These are phyloP conservation scores for Sorex araneus DNA, from an alignment of 2,113 vertebrate species.

Conservation along the genomic window DNA sequence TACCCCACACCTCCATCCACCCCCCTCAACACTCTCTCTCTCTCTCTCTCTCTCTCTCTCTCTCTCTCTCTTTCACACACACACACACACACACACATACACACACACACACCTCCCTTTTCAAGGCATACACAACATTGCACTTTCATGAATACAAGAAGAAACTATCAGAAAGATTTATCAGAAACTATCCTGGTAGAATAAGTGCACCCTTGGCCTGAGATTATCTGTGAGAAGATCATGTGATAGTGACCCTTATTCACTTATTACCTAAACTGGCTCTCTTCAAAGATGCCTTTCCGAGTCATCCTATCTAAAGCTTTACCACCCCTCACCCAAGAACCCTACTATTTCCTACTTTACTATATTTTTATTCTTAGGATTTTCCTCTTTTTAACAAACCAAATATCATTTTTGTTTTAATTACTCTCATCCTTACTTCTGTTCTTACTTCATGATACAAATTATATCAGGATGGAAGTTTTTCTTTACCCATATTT, in stretches of 20 bases:
- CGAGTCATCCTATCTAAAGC: slow-evolving; percentile 10
- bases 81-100: no score
- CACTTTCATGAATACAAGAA: background rate
- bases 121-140: background rate
- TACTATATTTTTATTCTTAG: background rate
- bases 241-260: background rate
- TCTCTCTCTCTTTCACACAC: no score
- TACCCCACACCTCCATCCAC: background rate
- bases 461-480: no score
- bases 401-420: slow-evolving; percentile 36
- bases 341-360: background rate
- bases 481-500: background rate
- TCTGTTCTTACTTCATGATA: no score
- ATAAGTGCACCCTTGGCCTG: background rate
- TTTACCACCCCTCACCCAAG: background rate
- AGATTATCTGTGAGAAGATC: background rate
- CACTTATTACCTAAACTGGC: background rate
- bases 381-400: background rate
- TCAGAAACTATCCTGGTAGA: background rate
- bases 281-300: background rate
- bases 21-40: no score
- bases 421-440: background rate
- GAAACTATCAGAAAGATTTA: background rate
- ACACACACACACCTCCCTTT: background rate
- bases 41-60: no score